Base-by-base conservation (phyloP, 2,113 vertebrate genomes). In the Arothron firmamentum region DNA sequence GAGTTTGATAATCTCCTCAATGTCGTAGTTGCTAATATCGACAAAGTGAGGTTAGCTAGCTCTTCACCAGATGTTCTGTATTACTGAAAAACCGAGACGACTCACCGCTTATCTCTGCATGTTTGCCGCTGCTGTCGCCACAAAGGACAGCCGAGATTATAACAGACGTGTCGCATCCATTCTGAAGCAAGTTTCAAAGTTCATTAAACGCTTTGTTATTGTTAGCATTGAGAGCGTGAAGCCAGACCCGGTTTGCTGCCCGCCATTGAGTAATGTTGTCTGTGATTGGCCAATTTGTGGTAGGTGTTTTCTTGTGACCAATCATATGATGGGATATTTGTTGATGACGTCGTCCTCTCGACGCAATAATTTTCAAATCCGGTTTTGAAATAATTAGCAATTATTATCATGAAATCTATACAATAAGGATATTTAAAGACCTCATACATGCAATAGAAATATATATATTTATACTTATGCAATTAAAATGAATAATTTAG, bases 161-260 rank as follows among this genome's bases (percentile, higher is more conserved):
- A 18, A 4, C 5, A 18, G 7, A 38, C 16, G 15, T 0, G 17
- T 52, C 18, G 42, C 18, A 38, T 38, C 34, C 34, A 38, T 38
- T 12, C 41, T 9, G 47, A 23, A 56, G 12, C 28, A 19, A 79
- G 42, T 69, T 70, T 52, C 5, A 67, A 86, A 82, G 75, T 82
- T 79, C 41, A 75, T 67, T 49, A 66, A 52, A 52, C 65, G 70
- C 75, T 86, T 83, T 85, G 82, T 82, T 82, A 59, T 79, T 82
- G 65, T 67, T 31, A 62, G 46, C 25, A 51, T 19, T 14, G 1
- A 6, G 42, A 43, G 8, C 14, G 23, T 31, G 67, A 56, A 78
- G 67, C 76, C 77, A 70, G 56, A 72, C 65, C 9, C 2, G 11
- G 6, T 52, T 55, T 34, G 52, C 50, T 45, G 28, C 73, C 50